Evolutionary conservation across 2,113 vertebrate genomes (phyloP).

Genomic region (Merops nubicus): DNA sequence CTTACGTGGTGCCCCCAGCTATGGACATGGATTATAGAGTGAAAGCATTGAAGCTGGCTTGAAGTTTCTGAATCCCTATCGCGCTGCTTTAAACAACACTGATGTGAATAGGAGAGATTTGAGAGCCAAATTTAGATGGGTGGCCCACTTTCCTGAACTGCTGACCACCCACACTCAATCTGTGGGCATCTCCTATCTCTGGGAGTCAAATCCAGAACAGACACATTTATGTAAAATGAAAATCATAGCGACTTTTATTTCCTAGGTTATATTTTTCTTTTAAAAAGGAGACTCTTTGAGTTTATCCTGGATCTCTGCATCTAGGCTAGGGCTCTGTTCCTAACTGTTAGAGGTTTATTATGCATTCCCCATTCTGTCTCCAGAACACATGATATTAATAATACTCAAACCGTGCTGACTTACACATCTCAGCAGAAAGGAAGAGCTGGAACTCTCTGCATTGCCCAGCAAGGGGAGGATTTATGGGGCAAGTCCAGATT

Average conservation of each 20-base stretch:
- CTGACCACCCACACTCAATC: conserved; percentile 42
- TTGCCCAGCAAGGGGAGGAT: background rate
- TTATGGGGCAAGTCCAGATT: background rate
- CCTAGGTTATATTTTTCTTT: background rate
- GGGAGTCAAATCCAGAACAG: conserved; percentile 1
- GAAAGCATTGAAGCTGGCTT: background rate
- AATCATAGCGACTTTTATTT: background rate
- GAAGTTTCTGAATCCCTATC: background rate
- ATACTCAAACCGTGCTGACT: background rate
- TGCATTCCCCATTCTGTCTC: background rate
- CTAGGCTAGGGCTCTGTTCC: background rate
- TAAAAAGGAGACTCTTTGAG: background rate
- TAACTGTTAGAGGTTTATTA: background rate
- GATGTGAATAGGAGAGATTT: background rate
- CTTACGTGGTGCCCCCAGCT: background rate
- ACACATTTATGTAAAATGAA: background rate
- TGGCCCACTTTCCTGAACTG: background rate
- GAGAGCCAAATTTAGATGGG: conserved; percentile 31
- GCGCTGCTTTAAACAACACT: background rate
- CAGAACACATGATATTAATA: background rate
- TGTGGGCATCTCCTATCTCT: background rate
- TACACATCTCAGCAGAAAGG: background rate
- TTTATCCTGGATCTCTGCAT: background rate
- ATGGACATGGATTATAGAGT: background rate
- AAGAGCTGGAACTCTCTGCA: background rate